Percentiles rank a stretch among this genome's conserved stretches.
phyloP scores from a whole-genome alignment of 2,888 invertebrate species.

The Parnassius mnemosyne region DNA sequence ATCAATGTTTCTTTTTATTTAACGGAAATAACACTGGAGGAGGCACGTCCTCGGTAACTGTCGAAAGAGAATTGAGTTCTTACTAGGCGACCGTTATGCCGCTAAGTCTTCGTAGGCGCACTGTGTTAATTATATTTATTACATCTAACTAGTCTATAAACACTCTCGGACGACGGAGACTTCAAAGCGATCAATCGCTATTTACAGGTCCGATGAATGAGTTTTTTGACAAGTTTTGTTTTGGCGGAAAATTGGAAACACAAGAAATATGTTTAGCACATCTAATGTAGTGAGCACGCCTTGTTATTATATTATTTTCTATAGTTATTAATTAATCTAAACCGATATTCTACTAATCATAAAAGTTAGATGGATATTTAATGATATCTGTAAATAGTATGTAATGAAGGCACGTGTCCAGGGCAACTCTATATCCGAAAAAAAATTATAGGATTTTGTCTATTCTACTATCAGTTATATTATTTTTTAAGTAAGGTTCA shows the following conservation, averaged over 20 bases:
- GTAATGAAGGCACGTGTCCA: too few relatives aligned
- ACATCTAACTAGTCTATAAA: conserved; percentile 70
- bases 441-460: too few relatives aligned
- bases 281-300: too few relatives aligned
- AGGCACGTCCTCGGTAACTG: conserved; percentile 68
- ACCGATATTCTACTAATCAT: too few relatives aligned
- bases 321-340: too few relatives aligned
- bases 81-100: conserved; percentile 61
- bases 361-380: too few relatives aligned
- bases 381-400: too few relatives aligned
- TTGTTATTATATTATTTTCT: too few relatives aligned
- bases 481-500: too few relatives aligned
- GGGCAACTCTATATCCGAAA: too few relatives aligned
- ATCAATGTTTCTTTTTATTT: conserved; percentile 21
- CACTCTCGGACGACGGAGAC: conserved; percentile 62
- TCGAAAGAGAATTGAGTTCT: conserved; percentile 72
- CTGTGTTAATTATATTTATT: conserved; percentile 78
- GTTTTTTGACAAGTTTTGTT: conserved; percentile 29
- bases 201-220: conserved; percentile 57
- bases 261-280: neutral
- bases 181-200: conserved; percentile 76
- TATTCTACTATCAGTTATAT: too few relatives aligned
- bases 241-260: conserved; percentile 27
- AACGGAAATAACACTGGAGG: conserved; percentile 57
- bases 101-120: conserved; percentile 60